phyloP scores from a whole-genome alignment of 1,140 invertebrate genomes.

The Anoplolepis gracilipes region DNA sequence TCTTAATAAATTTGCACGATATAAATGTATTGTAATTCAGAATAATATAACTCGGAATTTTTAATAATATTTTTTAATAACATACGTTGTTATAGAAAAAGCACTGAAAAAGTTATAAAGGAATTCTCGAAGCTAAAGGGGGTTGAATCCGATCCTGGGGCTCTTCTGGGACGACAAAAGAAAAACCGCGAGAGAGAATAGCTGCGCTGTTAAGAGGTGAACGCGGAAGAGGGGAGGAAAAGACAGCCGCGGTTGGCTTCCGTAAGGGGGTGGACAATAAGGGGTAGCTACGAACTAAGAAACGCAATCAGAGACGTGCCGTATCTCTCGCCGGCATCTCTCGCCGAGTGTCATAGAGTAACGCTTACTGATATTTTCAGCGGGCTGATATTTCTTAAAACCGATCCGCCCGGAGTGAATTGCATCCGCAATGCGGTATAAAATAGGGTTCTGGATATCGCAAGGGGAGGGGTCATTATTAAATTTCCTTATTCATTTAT shows the following conservation, averaged over 20 bases:
- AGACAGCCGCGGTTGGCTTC: constrained; percentile 41
- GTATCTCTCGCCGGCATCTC: constrained; percentile 77
- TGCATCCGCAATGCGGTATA: constrained; percentile 35
- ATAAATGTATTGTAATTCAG: too few species aligned
- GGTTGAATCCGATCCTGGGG: constrained; percentile 40
- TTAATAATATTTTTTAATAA: too few species aligned
- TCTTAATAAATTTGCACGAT: background rate
- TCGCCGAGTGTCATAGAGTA: constrained; percentile 26
- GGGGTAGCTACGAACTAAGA: constrained; percentile 61
- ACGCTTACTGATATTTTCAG: constrained; percentile 35
- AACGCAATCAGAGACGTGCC: constrained; percentile 82
- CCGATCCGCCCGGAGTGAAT: constrained; percentile 33
- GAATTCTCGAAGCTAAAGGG: background rate
- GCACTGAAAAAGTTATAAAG: background rate
- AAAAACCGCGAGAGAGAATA: constrained; percentile 52
- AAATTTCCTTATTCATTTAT: background rate
- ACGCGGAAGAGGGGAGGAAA: constrained; percentile 12
- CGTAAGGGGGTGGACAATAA: constrained; percentile 57
- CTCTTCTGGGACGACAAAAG: constrained; percentile 40
- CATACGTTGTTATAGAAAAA: background rate
- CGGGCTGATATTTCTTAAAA: constrained; percentile 67
- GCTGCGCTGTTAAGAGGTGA: constrained; percentile 49
- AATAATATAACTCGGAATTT: too few species aligned
- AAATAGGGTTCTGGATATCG: background rate
- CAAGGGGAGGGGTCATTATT: too few species aligned